phyloP scores from a whole-genome alignment of 2,113 vertebrate genomes.

The Perca flavescens region DNA sequence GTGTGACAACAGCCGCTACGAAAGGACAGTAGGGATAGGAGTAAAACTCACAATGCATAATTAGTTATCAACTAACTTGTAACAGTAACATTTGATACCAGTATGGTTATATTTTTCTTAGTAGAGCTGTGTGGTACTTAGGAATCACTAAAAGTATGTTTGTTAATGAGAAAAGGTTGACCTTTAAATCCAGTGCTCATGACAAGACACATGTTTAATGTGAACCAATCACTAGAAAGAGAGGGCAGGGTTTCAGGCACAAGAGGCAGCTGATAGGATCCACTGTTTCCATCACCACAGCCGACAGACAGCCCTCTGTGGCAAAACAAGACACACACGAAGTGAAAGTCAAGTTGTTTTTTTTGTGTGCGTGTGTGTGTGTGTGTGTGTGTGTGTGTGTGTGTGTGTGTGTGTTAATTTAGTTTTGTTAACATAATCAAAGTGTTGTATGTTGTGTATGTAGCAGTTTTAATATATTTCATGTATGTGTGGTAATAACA shows the following conservation, averaged over 20 bases:
- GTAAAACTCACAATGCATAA: slow-evolving; percentile 40
- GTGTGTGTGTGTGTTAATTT: too few species aligned
- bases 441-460: too few species aligned
- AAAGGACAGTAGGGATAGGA: slow-evolving; percentile 44
- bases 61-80: slow-evolving; percentile 9
- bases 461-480: neutral
- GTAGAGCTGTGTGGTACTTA: neutral
- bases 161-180: neutral
- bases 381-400: too few species aligned
- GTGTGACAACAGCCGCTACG: slow-evolving; percentile 44
- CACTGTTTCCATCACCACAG: neutral
- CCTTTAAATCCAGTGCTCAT: neutral
- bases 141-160: neutral
- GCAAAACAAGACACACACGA: neutral
- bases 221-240: slow-evolving; percentile 15
- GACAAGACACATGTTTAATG: neutral
- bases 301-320: neutral
- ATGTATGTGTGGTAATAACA: neutral
- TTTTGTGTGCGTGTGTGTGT: too few species aligned
- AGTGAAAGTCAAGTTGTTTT: neutral
- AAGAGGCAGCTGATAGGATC: neutral
- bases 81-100: neutral
- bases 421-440: too few species aligned
- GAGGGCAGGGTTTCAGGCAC: slow-evolving; percentile 1
- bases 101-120: neutral